phyloP scores from a whole-genome alignment of 2,888 invertebrate species.

The Itoplectis maculator region DNA sequence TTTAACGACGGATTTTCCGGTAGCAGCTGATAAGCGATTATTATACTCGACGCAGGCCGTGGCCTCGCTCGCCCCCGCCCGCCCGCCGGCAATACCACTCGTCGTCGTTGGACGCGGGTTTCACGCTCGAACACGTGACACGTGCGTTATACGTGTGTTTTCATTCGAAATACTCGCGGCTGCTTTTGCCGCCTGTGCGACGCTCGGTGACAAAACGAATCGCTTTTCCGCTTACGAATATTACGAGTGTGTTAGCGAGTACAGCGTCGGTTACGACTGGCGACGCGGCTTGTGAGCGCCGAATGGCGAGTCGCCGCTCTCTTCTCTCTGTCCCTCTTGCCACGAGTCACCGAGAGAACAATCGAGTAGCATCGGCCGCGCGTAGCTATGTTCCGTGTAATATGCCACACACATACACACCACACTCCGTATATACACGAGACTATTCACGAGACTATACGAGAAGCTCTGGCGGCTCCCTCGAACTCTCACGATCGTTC shows the following conservation, averaged over 20 bases:
- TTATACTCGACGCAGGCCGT: background rate
- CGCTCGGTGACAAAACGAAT: conserved; percentile 21
- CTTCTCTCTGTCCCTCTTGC: background rate
- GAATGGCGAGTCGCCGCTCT: background rate
- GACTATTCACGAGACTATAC: conserved; percentile 24
- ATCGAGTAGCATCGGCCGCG: conserved; percentile 37
- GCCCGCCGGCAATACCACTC: background rate
- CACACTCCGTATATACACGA: too few relatives aligned
- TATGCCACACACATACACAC: conserved; percentile 13
- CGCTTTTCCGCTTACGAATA: conserved; percentile 29
- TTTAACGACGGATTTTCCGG: conserved; percentile 24
- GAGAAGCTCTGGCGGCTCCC: conserved; percentile 45
- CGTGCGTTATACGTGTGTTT: background rate
- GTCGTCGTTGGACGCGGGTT: too few relatives aligned
- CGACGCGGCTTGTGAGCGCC: background rate
- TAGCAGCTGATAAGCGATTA: conserved; percentile 18
- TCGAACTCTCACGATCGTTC: conserved; percentile 61
- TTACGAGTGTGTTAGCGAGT: conserved; percentile 35
- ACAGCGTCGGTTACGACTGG: conserved; percentile 19
- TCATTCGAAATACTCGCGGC: conserved; percentile 4
- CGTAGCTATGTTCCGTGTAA: conserved; percentile 13
- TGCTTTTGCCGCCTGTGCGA: background rate
- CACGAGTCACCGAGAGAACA: conserved; percentile 38
- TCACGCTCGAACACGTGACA: background rate
- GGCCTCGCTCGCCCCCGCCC: conserved; percentile 1